Evolutionary conservation across 23 tunicate genomes (phyloP), one percentile per base, ranked within the genome.

Genomic region (Phallusia fumigata): DNA sequence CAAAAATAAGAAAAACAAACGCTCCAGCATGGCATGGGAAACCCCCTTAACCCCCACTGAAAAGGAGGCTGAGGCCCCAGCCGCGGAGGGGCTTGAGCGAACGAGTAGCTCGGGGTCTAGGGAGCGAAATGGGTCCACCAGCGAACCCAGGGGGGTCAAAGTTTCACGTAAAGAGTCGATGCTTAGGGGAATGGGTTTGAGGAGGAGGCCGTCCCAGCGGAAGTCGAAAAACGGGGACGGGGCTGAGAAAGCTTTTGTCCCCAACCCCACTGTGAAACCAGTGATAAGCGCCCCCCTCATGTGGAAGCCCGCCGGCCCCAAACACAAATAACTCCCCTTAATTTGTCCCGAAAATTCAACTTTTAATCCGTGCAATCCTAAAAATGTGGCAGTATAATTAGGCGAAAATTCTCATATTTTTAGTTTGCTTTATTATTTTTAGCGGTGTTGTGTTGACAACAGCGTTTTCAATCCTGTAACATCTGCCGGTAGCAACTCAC

Each of bases 241-340:
- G 12, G 31, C 26, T 18, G 40, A 74, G 12, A 74, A 74, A 10
- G 35, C 34, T 6, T 74, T 74, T 74, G 40, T 72, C 0, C 73
- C 74, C 19, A 65, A 21, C 6, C 85, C 85, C 53, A 52, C 34
- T 52, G 28, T 13, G 13, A 52, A n/a, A 31, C 74, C 83, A 8
- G 47, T 28, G 2, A 28, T 77, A 36, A 77, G 58, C 58, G 22
- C 18, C 24, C n/a, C 32, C 47, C 72, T 30, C 44, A 78, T 85
- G 79, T 86, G 90, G 90, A 86, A 86, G 47, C 90, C 90, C 0
- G 90, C 82, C 0, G 90, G 90, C 3, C 90, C 90, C 3, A 80
- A 82, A 76, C 18, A 35, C 5, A 40, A 40, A 40, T 40, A 40
- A 40, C 5, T 40, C 10, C 47, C 8, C 10, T 40, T 40, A 40